Evolutionary conservation across 2,888 invertebrate species (phyloP).

Genomic region (Caenorhabditis macrosperma): DNA sequence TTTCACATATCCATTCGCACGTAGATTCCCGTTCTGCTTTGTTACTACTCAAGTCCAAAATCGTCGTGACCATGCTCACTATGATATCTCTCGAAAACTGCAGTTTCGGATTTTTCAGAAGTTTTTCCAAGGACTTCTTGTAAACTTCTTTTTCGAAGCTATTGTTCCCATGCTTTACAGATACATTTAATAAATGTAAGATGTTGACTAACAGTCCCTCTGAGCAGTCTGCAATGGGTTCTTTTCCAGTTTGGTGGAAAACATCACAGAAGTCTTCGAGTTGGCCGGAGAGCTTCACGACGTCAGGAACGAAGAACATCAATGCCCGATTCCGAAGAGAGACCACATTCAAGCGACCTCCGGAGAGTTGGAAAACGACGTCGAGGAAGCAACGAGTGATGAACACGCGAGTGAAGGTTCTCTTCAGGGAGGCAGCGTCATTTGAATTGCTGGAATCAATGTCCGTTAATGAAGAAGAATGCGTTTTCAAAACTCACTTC

Average conservation of each 20-base stretch:
- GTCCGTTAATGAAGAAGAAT: too few relatives aligned
- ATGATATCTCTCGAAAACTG: conserved; percentile 25
- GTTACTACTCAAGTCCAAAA: conserved; percentile 26
- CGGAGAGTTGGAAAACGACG: conserved; percentile 30
- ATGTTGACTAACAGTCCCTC: conserved; percentile 32
- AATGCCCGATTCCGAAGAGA: conserved; percentile 20
- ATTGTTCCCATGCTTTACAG: conserved; percentile 16
- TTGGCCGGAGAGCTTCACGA: conserved; percentile 5
- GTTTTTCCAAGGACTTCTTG: background rate
- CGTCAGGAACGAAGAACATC: conserved; percentile 30
- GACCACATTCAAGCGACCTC: conserved; percentile 1
- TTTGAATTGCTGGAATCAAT: conserved; percentile 23
- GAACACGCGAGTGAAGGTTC: conserved; percentile 33
- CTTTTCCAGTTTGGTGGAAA: background rate
- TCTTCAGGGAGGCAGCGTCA: background rate
- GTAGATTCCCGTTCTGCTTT: background rate
- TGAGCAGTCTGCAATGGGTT: background rate
- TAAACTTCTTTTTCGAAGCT: conserved; percentile 9
- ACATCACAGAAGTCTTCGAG: conserved; percentile 19
- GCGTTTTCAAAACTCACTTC: background rate
- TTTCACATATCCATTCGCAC: conserved; percentile 32
- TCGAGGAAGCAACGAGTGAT: conserved; percentile 31
- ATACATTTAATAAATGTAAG: conserved; percentile 26
- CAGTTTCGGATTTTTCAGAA: conserved; percentile 8
- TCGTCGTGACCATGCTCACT: conserved; percentile 6